These are phyloP conservation scores for Amphiduros pacificus DNA, from an alignment of 2,888 invertebrate species.

Conservation along the genomic window DNA sequence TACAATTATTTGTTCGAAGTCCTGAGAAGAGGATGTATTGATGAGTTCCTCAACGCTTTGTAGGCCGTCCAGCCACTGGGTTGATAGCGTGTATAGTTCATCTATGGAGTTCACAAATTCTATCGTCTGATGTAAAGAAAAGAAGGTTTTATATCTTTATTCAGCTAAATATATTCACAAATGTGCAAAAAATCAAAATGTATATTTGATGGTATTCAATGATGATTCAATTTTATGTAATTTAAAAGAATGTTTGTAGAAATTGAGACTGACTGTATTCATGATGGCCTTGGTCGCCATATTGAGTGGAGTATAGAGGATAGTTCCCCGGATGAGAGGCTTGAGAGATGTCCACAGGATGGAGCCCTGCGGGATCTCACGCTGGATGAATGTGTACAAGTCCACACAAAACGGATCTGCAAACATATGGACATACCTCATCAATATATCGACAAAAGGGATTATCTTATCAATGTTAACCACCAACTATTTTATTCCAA, in stretches of 20 bases:
- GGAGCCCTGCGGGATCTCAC: constrained; percentile 39
- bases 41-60: too few species aligned
- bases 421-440: constrained; percentile 1
- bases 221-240: background rate
- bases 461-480: background rate
- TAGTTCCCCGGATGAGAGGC: constrained; percentile 58
- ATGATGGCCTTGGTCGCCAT: constrained; percentile 43
- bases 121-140: too few species aligned
- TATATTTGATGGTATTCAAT: too few species aligned
- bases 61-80: too few species aligned
- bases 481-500: too few species aligned
- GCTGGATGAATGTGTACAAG: constrained; percentile 37
- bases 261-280: constrained; percentile 20
- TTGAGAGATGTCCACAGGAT: constrained; percentile 59
- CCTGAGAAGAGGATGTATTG: too few species aligned
- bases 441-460: background rate
- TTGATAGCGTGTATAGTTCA: too few species aligned
- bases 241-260: background rate
- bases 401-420: constrained; percentile 40
- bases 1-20: too few species aligned
- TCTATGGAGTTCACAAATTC: too few species aligned
- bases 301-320: constrained; percentile 57
- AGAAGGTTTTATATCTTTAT: too few species aligned
- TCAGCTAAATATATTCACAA: too few species aligned
- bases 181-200: too few species aligned